Base-by-base conservation (phyloP, 2,113 vertebrate genomes). In the Pteropus alecto region DNA sequence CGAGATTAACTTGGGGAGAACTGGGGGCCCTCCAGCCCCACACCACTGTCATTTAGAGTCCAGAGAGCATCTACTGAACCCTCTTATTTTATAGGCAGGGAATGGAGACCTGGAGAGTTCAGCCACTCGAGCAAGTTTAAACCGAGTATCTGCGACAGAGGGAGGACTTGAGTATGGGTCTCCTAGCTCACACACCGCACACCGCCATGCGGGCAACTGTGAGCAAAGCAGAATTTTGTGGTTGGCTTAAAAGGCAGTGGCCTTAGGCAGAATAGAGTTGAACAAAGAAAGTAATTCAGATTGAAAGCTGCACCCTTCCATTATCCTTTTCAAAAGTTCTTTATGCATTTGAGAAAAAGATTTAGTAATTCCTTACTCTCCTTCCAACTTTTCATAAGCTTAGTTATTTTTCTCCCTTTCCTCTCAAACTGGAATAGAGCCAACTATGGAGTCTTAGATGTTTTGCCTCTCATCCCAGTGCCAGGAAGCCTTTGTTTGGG, bases 201-300 rank as follows among this genome's bases (percentile, higher is more conserved):
- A 1, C 24, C 3, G 46, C 63, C 19, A 6, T 28, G 74, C 76
- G 0, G 2, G n/a, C 35, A 5, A 38, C 58, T 33, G 28, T 38
- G 65, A 46, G 61, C 60, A 58, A 46, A 95, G 38, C 7, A 0
- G 15, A 54, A 35, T 81, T 87, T 90, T 61, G 85, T n/a, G 76
- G 67, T 89, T 95, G 92, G 82, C 43, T 54, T 68, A 43, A 92
- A 94, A 96, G 51, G 48, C 81, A 58, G 35, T 85, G 54, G 93
- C 96, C 86, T 86, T 60, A 93, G 96, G 96, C 93, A 95, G 67
- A 91, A 87, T 38, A 70, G 67, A 94, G 79, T 90, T 78, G 78
- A 96, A 97, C 95, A 96, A 97, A 96, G 96, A 93, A 97, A 81
- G 77, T 71, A 95, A 92, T 97, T 98, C 93, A 97, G 15, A 91